Conservation (phyloP, 2,113 vertebrate species). For the Hemicordylus capensis region DNA sequence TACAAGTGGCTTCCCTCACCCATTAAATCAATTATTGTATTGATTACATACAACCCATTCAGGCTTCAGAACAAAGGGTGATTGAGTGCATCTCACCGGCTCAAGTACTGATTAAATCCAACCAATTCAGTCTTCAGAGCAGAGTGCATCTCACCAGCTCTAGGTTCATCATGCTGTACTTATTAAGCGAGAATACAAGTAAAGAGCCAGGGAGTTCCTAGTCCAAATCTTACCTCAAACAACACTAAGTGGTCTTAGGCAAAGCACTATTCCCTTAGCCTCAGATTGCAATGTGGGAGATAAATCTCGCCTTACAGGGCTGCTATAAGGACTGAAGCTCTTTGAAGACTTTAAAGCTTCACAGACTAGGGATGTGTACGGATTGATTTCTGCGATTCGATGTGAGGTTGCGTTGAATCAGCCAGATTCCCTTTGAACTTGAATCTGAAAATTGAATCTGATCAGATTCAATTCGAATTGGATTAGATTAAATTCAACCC, state of each 20-base stretch:
- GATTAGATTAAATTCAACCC: no score
- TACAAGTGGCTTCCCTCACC: no score
- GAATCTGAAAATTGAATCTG: no score
- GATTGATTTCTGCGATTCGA: no score
- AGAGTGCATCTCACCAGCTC: neutral
- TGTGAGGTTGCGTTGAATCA: no score
- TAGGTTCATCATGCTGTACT: no score
- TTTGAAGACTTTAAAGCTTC: neutral
- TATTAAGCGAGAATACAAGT: neutral
- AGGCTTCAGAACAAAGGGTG: neutral
- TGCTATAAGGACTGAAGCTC: neutral
- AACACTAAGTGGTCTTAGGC: neutral
- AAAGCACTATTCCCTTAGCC: neutral
- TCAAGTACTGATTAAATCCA: neutral
- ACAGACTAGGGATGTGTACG: no score
- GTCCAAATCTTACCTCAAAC: neutral
- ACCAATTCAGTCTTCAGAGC: neutral
- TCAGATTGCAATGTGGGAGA: no score
- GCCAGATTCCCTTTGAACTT: no score
- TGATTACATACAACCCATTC: neutral
- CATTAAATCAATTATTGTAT: neutral
- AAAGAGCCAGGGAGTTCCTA: neutral
- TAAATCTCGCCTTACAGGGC: neutral
- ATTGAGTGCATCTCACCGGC: no score
- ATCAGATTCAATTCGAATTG: no score